These are phyloP conservation scores for Aradus depressus DNA, from an alignment of 2,888 invertebrate genomes.

Conservation along the genomic window DNA sequence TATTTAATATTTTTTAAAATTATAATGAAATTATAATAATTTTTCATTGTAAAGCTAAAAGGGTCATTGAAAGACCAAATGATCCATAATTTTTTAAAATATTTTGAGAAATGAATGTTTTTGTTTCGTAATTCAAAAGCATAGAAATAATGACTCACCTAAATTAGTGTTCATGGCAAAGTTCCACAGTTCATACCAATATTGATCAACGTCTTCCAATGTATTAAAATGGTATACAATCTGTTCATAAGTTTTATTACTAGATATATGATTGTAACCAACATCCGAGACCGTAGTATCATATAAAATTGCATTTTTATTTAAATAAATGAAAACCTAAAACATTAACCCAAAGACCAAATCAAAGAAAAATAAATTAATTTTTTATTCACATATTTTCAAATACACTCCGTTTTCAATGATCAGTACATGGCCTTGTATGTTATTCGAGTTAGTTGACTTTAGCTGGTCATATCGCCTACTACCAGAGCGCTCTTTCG, in stretches of 20 bases:
- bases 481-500: no score
- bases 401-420: no score
- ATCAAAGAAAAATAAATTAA: not conserved
- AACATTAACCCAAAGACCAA: slow-evolving; percentile 19
- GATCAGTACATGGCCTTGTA: no score
- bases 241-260: slow-evolving; percentile 45
- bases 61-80: no score
- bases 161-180: slow-evolving; percentile 56
- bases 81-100: no score
- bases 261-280: slow-evolving; percentile 48
- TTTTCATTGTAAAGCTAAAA: not conserved
- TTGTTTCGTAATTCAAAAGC: no score
- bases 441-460: no score
- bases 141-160: slow-evolving; percentile 36
- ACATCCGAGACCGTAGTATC: slow-evolving; percentile 54
- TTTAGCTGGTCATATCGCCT: no score
- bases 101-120: not conserved
- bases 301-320: slow-evolving; percentile 46
- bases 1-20: not conserved
- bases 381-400: not conserved
- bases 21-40: not conserved
- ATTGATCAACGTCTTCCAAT: slow-evolving; percentile 46
- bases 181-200: slow-evolving; percentile 57
- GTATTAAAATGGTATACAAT: slow-evolving; percentile 45
- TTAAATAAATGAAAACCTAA: slow-evolving; percentile 51